A percentile compares a stretch with the other conserved stretches of the same genome.
Evolutionary conservation across 2,888 invertebrate species (phyloP).

Genomic region (Drosophila niveifrons): DNA sequence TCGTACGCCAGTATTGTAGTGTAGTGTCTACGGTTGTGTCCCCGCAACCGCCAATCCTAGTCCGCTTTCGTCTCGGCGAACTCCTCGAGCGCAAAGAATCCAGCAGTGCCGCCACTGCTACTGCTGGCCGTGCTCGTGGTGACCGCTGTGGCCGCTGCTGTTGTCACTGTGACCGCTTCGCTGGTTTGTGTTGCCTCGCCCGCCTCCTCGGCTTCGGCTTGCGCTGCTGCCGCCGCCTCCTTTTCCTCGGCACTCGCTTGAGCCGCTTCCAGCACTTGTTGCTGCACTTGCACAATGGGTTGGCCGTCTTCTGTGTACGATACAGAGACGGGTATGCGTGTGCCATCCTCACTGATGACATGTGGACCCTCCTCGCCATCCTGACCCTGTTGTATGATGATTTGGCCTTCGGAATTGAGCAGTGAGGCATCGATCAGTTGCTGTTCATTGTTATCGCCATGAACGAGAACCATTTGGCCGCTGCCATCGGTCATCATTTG

Average conservation of each 20-base stretch:
- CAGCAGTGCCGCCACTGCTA: slow-evolving; percentile 69
- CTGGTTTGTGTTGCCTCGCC: slow-evolving; percentile 56
- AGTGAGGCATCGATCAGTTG: slow-evolving; percentile 85
- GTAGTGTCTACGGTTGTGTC: slow-evolving; percentile 52
- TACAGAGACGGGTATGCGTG: slow-evolving; percentile 85
- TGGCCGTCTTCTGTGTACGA: slow-evolving; percentile 85
- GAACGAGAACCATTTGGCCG: slow-evolving; percentile 85
- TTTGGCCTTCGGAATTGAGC: slow-evolving; percentile 85
- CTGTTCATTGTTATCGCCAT: slow-evolving; percentile 85
- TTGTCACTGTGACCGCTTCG: slow-evolving; percentile 48
- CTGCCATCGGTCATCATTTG: slow-evolving; percentile 86
- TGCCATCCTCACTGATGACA: slow-evolving; percentile 85
- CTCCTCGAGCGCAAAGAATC: slow-evolving; percentile 83
- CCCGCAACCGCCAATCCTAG: slow-evolving; percentile 72
- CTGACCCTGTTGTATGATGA: slow-evolving; percentile 85
- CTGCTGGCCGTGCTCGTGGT: slow-evolving; percentile 72
- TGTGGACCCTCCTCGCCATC: slow-evolving; percentile 85
- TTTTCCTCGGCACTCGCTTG: slow-evolving; percentile 68
- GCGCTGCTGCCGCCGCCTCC: slow-evolving; percentile 66
- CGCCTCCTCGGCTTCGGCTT: slow-evolving; percentile 44
- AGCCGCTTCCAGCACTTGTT: slow-evolving; percentile 77
- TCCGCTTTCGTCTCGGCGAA: slow-evolving; percentile 79
- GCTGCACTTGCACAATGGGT: slow-evolving; percentile 84
- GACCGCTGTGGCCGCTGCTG: slow-evolving; percentile 53
- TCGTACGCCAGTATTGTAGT: slow-evolving; percentile 66